These are phyloP conservation scores for Phocoena phocoena DNA, from an alignment of 2,113 vertebrate genomes.

Conservation along the genomic window DNA sequence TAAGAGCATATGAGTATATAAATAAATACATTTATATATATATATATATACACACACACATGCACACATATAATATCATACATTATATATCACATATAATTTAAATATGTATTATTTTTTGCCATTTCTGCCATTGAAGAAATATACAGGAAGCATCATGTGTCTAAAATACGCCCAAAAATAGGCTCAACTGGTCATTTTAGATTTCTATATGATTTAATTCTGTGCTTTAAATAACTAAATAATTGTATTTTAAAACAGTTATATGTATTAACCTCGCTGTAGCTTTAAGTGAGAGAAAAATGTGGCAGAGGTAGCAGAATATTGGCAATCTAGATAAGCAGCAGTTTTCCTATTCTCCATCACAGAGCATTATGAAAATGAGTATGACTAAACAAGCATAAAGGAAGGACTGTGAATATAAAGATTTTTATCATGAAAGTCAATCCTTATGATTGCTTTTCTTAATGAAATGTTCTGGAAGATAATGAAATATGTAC, in stretches of 20 bases:
- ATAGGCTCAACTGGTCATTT: not conserved
- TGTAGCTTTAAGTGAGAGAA: not conserved
- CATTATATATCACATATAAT: not conserved
- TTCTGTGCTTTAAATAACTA: not conserved
- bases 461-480: conserved; percentile 45
- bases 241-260: not conserved
- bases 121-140: not conserved
- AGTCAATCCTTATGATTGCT: conserved; percentile 42
- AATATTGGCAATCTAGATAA: not conserved
- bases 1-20: not conserved
- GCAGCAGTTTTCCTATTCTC: not conserved
- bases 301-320: not conserved
- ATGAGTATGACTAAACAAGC: conserved; percentile 30
- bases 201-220: not conserved
- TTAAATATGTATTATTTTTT: not conserved
- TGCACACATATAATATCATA: not conserved
- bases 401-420: conserved; percentile 3
- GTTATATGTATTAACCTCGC: not conserved
- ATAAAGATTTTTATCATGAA: conserved; percentile 51
- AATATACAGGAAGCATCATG: not conserved
- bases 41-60: not conserved
- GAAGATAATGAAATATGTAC: conserved; percentile 48
- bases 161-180: not conserved
- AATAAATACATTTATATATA: not conserved
- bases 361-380: not conserved